Conservation (phyloP, 2,888 invertebrate species). For the Campoletis raptor region DNA sequence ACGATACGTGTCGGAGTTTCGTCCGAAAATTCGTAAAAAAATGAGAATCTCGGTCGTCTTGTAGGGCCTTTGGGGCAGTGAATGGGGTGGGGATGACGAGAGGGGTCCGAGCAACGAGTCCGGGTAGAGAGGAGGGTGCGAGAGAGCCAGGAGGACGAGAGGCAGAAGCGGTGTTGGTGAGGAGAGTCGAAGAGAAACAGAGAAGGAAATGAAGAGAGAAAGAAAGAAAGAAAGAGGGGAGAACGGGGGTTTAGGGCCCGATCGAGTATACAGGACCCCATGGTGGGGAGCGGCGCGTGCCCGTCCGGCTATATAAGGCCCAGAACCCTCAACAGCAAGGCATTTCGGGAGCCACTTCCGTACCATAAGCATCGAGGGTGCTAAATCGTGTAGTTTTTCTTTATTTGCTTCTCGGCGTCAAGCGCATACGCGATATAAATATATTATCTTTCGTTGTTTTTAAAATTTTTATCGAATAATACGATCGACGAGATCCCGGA, state of each 20-base stretch:
- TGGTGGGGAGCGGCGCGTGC: constrained; percentile 89
- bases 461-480: not conserved
- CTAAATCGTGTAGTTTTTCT: constrained; percentile 59
- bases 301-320: constrained; percentile 85
- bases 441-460: constrained; percentile 15
- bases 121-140: constrained; percentile 68
- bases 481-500: not conserved
- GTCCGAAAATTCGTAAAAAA: constrained; percentile 65
- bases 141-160: constrained; percentile 67
- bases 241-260: constrained; percentile 85
- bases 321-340: constrained; percentile 82
- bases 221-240: constrained; percentile 75
- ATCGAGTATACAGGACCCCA: constrained; percentile 83
- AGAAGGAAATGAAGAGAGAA: constrained; percentile 68
- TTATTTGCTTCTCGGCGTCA: constrained; percentile 41
- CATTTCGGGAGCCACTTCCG: constrained; percentile 84
- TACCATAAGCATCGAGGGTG: constrained; percentile 80
- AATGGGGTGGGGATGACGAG: constrained; percentile 74
- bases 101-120: constrained; percentile 70
- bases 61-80: constrained; percentile 81
- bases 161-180: constrained; percentile 78
- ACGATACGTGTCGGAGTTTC: constrained; percentile 3
- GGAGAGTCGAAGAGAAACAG: constrained; percentile 74
- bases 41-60: constrained; percentile 83
- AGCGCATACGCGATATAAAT: constrained; percentile 34